These are phyloP conservation scores for Periophthalmodon schlosseri DNA, from an alignment of 2,113 vertebrate species.

Conservation along the genomic window DNA sequence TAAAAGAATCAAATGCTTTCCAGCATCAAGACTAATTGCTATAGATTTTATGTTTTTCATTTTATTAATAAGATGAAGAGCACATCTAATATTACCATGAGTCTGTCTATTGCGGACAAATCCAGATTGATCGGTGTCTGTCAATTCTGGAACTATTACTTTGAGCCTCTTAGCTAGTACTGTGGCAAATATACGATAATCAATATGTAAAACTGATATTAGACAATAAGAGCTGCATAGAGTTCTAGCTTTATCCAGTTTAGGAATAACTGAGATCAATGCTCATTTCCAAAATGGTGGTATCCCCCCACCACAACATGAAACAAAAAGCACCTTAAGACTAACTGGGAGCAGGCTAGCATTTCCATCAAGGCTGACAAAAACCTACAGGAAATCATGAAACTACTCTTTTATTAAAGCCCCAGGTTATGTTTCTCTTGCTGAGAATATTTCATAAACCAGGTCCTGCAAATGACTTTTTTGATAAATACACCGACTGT, in stretches of 20 bases:
- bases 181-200: background rate
- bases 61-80: background rate
- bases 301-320: background rate
- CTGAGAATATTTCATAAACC: conserved; percentile 14
- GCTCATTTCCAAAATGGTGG: background rate
- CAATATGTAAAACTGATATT: background rate
- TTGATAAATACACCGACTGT: background rate
- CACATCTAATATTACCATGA: background rate
- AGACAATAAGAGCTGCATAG: background rate
- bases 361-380: conserved; percentile 48
- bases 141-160: background rate
- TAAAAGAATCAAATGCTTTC: background rate
- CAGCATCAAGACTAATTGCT: background rate
- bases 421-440: conserved; percentile 26
- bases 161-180: background rate
- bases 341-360: conserved; percentile 12
- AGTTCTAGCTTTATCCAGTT: background rate
- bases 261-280: background rate
- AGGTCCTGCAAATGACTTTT: background rate
- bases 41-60: background rate
- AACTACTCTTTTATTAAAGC: conserved; percentile 50
- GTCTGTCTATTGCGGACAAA: background rate
- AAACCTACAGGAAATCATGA: conserved; percentile 53
- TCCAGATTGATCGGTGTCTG: background rate
- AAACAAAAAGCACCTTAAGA: background rate